Evolutionary conservation across 2,113 vertebrate species (phyloP).

Genomic region (Cyprinodon brontotheroides): DNA sequence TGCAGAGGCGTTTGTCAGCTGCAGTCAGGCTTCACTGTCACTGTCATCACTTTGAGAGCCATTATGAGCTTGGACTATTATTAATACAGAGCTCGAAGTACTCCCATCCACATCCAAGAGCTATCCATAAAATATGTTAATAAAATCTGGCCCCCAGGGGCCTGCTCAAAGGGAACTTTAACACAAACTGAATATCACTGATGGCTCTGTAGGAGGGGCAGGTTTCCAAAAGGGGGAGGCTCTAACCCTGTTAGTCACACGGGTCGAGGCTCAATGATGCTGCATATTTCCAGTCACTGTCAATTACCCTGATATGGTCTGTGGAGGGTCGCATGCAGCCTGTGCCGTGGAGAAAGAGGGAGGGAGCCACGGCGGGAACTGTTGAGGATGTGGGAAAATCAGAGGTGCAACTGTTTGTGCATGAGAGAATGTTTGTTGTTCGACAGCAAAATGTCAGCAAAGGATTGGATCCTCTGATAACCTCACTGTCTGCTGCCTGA

Average conservation of each 20-base stretch:
- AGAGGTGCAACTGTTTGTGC: conserved; percentile 3
- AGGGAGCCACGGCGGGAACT: conserved; percentile 29
- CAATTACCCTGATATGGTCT: conserved; percentile 80
- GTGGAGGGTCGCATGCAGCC: conserved; percentile 70
- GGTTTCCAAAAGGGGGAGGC: conserved; percentile 69
- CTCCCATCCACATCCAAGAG: conserved; percentile 57
- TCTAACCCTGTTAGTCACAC: conserved; percentile 84
- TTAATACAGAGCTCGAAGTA: conserved; percentile 65
- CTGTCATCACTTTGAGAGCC: conserved; percentile 50
- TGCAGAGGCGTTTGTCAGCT: conserved; percentile 42
- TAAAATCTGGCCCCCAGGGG: conserved; percentile 72
- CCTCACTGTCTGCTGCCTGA: conserved; percentile 32
- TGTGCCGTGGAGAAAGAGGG: conserved; percentile 44
- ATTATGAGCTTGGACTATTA: conserved; percentile 75
- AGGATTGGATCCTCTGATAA: conserved; percentile 52
- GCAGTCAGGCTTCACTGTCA: conserved; percentile 63
- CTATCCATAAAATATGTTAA: conserved; percentile 77
- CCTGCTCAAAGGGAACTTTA: conserved; percentile 74
- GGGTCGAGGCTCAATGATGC: conserved; percentile 77
- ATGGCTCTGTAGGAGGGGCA: conserved; percentile 73
- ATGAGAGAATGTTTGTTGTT: conserved; percentile 12
- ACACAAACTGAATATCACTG: conserved; percentile 79
- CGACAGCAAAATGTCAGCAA: conserved; percentile 27
- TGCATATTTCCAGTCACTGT: conserved; percentile 84
- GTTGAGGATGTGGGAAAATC: conserved; percentile 55